phyloP scores from a whole-genome alignment of 2,797 vertebrate species.

The Trichosurus vulpecula region DNA sequence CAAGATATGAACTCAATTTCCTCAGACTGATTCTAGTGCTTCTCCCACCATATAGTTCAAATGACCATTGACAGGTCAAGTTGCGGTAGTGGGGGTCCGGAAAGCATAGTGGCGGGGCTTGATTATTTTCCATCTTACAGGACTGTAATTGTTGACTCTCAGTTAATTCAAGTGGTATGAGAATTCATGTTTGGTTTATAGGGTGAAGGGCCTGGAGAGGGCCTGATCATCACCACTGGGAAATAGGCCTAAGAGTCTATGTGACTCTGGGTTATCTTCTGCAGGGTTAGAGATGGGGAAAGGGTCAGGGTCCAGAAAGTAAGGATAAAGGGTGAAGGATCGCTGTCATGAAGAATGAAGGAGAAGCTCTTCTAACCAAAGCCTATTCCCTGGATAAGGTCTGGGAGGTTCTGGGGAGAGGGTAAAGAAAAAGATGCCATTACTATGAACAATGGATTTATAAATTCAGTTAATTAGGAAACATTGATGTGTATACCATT shows the following conservation, averaged over 20 bases:
- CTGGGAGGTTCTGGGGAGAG: neutral
- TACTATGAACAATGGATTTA: conserved; percentile 8
- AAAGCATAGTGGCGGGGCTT: neutral
- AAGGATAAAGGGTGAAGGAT: neutral
- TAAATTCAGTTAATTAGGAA: conserved; percentile 45
- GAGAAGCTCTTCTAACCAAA: neutral
- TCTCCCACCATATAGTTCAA: neutral
- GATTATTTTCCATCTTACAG: neutral
- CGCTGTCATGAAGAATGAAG: neutral
- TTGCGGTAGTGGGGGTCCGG: neutral
- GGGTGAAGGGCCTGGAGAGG: neutral
- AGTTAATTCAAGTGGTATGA: neutral
- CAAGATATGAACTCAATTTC: neutral
- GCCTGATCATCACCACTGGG: neutral
- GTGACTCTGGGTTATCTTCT: neutral
- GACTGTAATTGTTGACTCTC: neutral
- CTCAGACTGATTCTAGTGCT: neutral
- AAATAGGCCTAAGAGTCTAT: neutral
- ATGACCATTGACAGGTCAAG: neutral
- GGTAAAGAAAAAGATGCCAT: neutral
- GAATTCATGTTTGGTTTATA: neutral
- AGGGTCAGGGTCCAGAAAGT: neutral
- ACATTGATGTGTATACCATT: conserved; percentile 42
- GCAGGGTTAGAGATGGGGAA: neutral
- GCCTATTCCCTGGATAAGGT: neutral